A percentile compares a stretch with the other conserved stretches of the same genome.
These are phyloP conservation scores for Callithrix jacchus DNA, from an alignment of 2,113 vertebrate species.

Conservation along the genomic window DNA sequence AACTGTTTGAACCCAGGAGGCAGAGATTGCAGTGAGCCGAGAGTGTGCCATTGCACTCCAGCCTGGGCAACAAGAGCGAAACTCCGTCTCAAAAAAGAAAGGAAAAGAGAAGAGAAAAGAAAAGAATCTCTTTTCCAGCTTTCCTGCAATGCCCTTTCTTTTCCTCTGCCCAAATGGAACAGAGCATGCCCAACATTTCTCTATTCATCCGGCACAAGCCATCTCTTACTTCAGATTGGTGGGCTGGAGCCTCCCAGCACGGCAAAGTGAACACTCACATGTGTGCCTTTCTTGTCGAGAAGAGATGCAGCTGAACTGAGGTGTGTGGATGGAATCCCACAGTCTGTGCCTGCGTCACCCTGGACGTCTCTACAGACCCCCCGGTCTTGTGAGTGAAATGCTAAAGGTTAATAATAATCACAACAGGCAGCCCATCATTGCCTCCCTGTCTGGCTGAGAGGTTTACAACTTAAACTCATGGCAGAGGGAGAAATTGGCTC, in stretches of 20 bases:
- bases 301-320: neutral
- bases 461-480: slow-evolving; percentile 84
- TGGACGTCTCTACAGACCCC: neutral
- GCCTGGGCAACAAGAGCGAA: too few species aligned
- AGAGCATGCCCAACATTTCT: neutral
- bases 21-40: too few species aligned
- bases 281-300: neutral
- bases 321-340: neutral
- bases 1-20: too few species aligned
- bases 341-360: rapidly evolving
- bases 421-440: slow-evolving; percentile 80
- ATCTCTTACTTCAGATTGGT: neutral
- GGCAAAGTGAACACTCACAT: neutral
- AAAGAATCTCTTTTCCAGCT: neutral
- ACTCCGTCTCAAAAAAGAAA: too few species aligned
- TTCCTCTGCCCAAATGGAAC: neutral
- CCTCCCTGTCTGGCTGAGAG: slow-evolving; percentile 83
- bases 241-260: neutral
- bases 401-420: slow-evolving; percentile 81
- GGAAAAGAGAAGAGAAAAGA: too few species aligned
- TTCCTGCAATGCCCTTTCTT: neutral
- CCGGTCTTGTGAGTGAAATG: neutral
- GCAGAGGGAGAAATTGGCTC: slow-evolving; percentile 85
- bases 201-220: neutral
- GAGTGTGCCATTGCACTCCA: too few species aligned